These are phyloP conservation scores for Drosophila aff. DNA, from an alignment of 1,140 invertebrate species.

Conservation along the genomic window DNA sequence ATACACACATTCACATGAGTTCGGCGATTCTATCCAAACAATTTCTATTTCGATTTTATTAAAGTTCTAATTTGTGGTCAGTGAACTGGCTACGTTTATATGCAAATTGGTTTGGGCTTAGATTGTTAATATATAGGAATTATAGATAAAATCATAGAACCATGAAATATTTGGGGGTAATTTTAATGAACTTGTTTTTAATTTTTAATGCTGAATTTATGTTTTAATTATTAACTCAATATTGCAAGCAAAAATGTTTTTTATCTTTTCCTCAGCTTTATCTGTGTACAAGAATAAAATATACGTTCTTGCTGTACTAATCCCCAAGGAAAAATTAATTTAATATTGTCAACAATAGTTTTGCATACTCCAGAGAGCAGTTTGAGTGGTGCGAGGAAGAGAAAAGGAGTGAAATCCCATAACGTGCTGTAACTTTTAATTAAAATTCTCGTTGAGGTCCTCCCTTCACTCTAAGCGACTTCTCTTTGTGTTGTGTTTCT, in stretches of 20 bases:
- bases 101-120: slow-evolving; percentile 16
- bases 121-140: slow-evolving; percentile 12
- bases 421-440: slow-evolving; percentile 70
- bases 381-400: not conserved
- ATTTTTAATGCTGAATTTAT: not conserved
- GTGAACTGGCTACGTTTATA: slow-evolving; percentile 21
- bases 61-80: slow-evolving; percentile 54
- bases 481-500: slow-evolving; percentile 18
- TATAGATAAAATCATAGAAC: slow-evolving; percentile 12
- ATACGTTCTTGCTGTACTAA: not conserved
- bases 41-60: slow-evolving; percentile 49
- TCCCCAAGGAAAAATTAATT: slow-evolving; percentile 62
- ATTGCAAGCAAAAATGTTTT: not conserved
- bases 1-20: not conserved
- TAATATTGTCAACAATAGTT: slow-evolving; percentile 72
- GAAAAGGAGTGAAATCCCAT: slow-evolving; percentile 14
- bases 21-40: slow-evolving; percentile 12
- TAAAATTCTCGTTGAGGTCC: slow-evolving; percentile 48
- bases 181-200: slow-evolving; percentile 1
- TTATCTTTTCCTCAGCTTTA: not conserved
- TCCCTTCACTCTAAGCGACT: slow-evolving; percentile 6
- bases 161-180: not conserved
- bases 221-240: not conserved
- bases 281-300: not conserved
- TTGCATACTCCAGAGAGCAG: slow-evolving; percentile 23